phyloP scores from a whole-genome alignment of 2,113 vertebrate genomes.

The Pogonocichla stellata region DNA sequence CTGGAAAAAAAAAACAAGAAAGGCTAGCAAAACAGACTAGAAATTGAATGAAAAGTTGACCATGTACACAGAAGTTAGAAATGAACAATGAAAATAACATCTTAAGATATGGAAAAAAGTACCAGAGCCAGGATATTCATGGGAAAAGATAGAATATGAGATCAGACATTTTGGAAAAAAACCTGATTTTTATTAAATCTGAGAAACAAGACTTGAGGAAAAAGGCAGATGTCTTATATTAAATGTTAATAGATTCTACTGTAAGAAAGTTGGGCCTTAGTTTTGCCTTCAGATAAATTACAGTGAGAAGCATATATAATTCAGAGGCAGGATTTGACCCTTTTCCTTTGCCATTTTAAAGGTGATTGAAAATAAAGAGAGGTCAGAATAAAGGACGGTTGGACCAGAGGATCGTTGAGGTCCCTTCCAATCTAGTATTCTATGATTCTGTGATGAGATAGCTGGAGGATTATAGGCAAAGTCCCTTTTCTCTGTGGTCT shows the following conservation, averaged over 20 bases:
- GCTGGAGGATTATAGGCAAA: not conserved
- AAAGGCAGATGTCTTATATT: not conserved
- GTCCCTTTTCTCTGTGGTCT: not conserved
- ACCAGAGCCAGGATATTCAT: not conserved
- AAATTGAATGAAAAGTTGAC: not conserved
- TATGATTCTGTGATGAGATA: not conserved
- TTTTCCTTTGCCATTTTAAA: not conserved
- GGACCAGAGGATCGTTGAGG: not conserved
- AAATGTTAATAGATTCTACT: not conserved
- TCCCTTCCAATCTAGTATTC: not conserved
- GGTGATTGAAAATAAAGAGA: not conserved
- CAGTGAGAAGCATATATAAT: not conserved
- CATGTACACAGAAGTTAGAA: not conserved
- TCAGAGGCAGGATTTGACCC: not conserved
- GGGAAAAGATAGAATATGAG: not conserved
- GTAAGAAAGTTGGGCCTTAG: not conserved
- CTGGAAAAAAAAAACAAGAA: not conserved
- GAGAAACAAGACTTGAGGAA: not conserved
- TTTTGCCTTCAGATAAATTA: not conserved
- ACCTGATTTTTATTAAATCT: not conserved
- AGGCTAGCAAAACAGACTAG: not conserved
- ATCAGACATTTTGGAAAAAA: not conserved
- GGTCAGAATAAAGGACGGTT: not conserved
- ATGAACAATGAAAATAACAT: not conserved
- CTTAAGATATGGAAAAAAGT: not conserved